Evolutionary conservation across 2,113 vertebrate species (phyloP), one percentile per base, ranked within the genome.

Genomic region (Picathartes gymnocephalus): DNA sequence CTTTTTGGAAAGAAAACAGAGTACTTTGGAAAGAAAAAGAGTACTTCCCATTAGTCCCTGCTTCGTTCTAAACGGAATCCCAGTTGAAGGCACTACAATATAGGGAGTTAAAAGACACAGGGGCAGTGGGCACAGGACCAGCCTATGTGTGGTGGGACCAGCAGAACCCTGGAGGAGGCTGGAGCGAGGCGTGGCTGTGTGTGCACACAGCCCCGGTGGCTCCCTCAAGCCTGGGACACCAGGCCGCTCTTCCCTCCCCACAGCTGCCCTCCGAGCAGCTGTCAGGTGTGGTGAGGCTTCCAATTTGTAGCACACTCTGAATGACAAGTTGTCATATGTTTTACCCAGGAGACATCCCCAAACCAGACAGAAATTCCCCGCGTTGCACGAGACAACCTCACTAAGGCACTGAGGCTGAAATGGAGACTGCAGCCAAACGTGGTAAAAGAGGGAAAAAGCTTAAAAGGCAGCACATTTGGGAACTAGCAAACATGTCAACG

Each of bases 141-240:
- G n/a, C 24, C 50, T 15, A 1, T 4, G 23, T 25, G 60, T 54
- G 66, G 16, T 18, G 45, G 44, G 48, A 81, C 10, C 2, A 6
- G 47, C 44, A 27, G 7, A 56, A 4, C 9, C 30, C 20, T 12
- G 40, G 48, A 17, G 20, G 47, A 54, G 23, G 39, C 47, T 27
- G 24, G 39, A 56, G 37, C 1, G 2, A 21, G 2, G 5, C 1
- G 1, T 1, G 13, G 39, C 27, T 1, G 1, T 1, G 2, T 6
- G n/a, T 15, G 15, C 35, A 7, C 18, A 17, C 0, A 2, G 53
- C 37, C 27, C 24, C 1, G 8, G 19, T 19, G 0, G 0, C 8
- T 44, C 23, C 31, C 40, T 44, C 6, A 7, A 42, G n/a, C 20
- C 39, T 40, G 42, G 66, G 74, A 82, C 58, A 82, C 5, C 6